Conservation (phyloP, 2,113 vertebrate species). For the Fulmarus glacialis region DNA sequence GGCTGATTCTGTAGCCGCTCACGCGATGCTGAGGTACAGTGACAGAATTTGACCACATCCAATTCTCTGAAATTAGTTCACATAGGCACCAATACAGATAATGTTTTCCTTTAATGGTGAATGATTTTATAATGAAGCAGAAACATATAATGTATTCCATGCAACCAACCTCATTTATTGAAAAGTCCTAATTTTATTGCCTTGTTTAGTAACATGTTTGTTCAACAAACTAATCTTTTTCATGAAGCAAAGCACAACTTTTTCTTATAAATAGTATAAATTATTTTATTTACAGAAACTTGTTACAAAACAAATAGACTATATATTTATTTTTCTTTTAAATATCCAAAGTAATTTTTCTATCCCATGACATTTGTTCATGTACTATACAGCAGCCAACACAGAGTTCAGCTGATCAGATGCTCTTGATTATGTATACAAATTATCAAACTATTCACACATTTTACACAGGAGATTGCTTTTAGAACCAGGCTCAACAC, state of each 20-base stretch:
- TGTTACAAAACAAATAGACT: constrained; percentile 99
- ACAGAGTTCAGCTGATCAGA: constrained; percentile 96
- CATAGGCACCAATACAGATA: background rate
- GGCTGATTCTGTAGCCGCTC: background rate
- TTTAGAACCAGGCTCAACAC: constrained; percentile 84
- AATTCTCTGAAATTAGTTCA: constrained; percentile 51
- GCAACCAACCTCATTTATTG: constrained; percentile 80
- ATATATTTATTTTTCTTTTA: constrained; percentile 99
- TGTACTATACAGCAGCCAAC: constrained; percentile 99
- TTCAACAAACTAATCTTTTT: constrained; percentile 79
- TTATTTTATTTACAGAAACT: constrained; percentile 99
- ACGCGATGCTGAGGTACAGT: rapidly evolving
- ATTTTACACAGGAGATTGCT: constrained; percentile 90
- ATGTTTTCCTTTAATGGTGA: constrained; percentile 43
- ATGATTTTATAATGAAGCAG: constrained; percentile 67
- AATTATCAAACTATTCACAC: constrained; percentile 91
- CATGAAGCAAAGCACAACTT: constrained; percentile 85
- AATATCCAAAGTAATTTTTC: constrained; percentile 98
- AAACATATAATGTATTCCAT: constrained; percentile 72
- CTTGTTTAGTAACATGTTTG: constrained; percentile 79
- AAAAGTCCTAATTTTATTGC: constrained; percentile 82
- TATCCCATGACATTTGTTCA: constrained; percentile 98
- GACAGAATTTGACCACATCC: constrained; percentile 8
- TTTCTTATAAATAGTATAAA: constrained; percentile 99
- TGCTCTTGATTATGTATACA: constrained; percentile 93